Evolutionary conservation across 1,140 invertebrate species (phyloP), one percentile per base, ranked within the genome.

Genomic region (Dendroctonus valens): DNA sequence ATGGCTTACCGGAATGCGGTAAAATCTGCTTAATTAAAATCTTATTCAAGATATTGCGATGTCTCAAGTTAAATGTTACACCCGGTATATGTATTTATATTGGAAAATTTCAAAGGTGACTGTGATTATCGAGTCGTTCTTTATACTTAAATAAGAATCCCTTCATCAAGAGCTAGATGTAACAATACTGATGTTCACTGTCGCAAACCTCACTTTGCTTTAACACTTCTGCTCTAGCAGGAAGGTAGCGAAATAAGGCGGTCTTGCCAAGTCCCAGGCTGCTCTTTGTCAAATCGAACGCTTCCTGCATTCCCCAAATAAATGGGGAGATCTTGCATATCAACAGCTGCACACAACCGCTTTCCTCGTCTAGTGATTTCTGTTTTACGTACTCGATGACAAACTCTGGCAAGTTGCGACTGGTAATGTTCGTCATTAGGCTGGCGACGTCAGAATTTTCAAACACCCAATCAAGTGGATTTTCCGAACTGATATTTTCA

Each of bases 251-350:
- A 73, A 83, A 87, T 71, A 15, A 74, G 69, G 46, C 74, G 7
- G 59, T 75, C 55, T 48, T 68, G 60, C 71, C 76, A 73, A 53
- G 77, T 76, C 65, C 73, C 71, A 6, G 89, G 75, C 14, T 38
- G 6, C 55, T 48, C 14, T 50, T 44, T 50, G 46, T n/a, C 11
- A n/a, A 7, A 8, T 12, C 55, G 12, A 67, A 41, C 2, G 86
- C 83, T 40, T 82, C 81, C 76, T 93, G 91, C 81, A 90, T 89
- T 57, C 86, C 86, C 77, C 80, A 84, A 66, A 93, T 85, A 44
- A 92, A 84, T 2, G 90, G 90, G 2, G 86, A 84, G 49, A 84
- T 84, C 79, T 92, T 92, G 74, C 91, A 93, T 59, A 92, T 77
- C 8, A 93, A 75, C 11, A 91, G 78, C 76, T 87, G 85, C 3